phyloP scores from a whole-genome alignment of 1,140 invertebrate genomes.

The Samia ricini region DNA sequence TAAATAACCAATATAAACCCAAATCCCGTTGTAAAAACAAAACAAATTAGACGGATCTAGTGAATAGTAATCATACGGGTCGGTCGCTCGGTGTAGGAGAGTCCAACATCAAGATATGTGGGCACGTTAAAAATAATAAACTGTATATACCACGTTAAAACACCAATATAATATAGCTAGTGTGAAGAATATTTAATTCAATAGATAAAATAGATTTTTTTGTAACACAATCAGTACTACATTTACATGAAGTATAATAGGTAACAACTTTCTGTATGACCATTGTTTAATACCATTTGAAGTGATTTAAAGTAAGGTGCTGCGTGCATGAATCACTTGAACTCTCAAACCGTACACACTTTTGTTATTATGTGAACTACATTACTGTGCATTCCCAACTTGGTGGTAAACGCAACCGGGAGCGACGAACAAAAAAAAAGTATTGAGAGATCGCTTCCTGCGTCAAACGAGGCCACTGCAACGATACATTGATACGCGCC shows the following conservation, averaged over 20 bases:
- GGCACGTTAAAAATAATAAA: background rate
- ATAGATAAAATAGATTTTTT: no score
- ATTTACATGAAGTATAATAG: background rate
- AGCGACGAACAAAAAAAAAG: slow-evolving; percentile 67
- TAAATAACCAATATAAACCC: background rate
- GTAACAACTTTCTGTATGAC: background rate
- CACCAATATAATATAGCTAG: background rate
- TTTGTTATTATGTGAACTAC: background rate
- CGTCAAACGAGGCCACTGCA: slow-evolving; percentile 32
- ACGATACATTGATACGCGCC: slow-evolving; percentile 18
- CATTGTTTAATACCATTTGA: background rate
- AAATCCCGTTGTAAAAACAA: background rate
- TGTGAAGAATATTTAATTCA: background rate
- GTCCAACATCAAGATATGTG: slow-evolving; percentile 10
- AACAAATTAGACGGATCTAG: slow-evolving; percentile 15
- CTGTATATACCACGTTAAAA: background rate
- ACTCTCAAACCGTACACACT: background rate
- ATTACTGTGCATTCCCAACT: slow-evolving; percentile 11
- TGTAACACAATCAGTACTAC: background rate
- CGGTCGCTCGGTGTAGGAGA: slow-evolving; percentile 23
- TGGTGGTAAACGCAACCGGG: slow-evolving; percentile 32
- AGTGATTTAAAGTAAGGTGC: background rate
- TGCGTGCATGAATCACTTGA: background rate
- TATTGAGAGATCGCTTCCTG: slow-evolving; percentile 75
- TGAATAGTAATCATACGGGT: slow-evolving; percentile 24